Percentiles rank a stretch among this genome's conserved stretches.
Evolutionary conservation across 2,113 vertebrate species (phyloP).

Genomic region (Arvicanthis niloticus): DNA sequence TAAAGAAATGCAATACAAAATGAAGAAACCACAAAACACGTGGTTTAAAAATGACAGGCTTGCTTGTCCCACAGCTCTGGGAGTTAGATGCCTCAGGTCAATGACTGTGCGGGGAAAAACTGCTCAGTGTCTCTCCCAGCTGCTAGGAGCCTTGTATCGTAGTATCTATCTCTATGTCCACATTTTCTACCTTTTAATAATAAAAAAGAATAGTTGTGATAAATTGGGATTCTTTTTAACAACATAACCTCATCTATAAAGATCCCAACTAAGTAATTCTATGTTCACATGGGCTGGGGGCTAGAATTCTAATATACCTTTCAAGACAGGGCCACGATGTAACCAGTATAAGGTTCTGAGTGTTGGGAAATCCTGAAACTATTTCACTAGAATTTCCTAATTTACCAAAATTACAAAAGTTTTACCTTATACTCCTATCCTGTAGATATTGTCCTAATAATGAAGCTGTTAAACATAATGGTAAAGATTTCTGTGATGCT

Average conservation of each 20-base stretch:
- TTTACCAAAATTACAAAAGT: slow-evolving; percentile 32
- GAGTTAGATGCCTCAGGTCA: background rate
- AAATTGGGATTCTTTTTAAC: background rate
- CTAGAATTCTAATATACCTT: background rate
- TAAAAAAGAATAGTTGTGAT: background rate
- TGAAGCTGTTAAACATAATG: background rate
- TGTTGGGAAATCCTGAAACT: background rate
- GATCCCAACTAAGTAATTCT: background rate
- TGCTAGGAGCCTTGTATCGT: background rate
- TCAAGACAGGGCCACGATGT: background rate
- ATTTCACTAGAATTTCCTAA: background rate
- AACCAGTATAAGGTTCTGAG: background rate
- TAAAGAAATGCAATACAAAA: background rate
- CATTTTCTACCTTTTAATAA: background rate
- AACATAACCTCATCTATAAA: background rate
- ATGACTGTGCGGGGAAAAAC: accelerated
- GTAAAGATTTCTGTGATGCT: background rate
- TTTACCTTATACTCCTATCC: background rate
- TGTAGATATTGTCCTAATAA: background rate
- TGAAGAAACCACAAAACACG: background rate
- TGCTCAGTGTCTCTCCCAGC: background rate
- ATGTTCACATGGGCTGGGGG: background rate
- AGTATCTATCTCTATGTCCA: background rate
- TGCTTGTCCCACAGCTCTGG: background rate
- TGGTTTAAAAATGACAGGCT: background rate